phyloP scores from a whole-genome alignment of 2,113 vertebrate species.

The Pseudopipra pipra region DNA sequence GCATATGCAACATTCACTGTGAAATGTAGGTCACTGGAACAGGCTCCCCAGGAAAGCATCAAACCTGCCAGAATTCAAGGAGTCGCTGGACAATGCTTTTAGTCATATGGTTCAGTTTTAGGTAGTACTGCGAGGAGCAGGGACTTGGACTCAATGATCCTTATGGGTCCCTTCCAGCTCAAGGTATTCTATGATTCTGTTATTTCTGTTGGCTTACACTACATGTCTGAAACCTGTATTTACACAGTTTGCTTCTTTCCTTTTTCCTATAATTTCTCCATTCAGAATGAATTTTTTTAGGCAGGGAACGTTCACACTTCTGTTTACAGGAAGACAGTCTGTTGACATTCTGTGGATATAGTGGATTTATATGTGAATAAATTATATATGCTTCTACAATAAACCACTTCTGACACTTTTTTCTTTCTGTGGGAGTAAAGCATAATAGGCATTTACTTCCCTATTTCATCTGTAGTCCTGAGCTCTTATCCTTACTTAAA shows the following conservation, averaged over 20 bases:
- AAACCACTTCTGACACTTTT: background rate
- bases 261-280: background rate
- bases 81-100: fast-evolving
- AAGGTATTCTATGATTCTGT: background rate
- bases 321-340: background rate
- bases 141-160: background rate
- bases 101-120: background rate
- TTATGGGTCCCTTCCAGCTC: background rate
- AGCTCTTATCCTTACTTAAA: background rate
- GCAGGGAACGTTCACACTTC: background rate
- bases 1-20: background rate
- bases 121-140: fast-evolving
- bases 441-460: background rate
- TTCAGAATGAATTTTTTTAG: background rate
- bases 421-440: background rate
- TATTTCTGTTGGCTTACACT: background rate
- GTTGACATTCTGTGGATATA: background rate
- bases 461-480: background rate
- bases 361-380: background rate
- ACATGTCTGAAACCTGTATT: background rate
- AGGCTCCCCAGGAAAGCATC: background rate
- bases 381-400: background rate
- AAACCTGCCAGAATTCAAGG: background rate
- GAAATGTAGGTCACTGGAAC: background rate
- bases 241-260: background rate